Conservation (phyloP, 2,888 invertebrate genomes). For the Eumacrocentrus americanus region DNA sequence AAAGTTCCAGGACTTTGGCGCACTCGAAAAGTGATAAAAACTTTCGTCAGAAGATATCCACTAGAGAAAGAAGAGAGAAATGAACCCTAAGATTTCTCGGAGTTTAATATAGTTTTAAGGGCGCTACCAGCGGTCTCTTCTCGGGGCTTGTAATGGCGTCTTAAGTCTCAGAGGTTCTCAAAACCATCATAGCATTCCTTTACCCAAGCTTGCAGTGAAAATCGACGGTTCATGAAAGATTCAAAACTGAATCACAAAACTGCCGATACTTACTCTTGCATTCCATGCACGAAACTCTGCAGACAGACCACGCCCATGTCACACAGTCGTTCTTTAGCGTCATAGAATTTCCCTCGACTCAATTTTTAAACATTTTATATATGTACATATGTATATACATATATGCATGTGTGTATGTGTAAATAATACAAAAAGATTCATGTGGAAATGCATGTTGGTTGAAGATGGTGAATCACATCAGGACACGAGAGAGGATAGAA, state of each 20-base stretch:
- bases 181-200: conserved; percentile 1
- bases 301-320: no score
- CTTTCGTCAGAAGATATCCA: conserved; percentile 21
- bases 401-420: background rate
- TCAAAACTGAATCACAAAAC: no score
- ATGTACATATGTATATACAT: conserved; percentile 36
- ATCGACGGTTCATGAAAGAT: no score
- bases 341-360: conserved; percentile 8
- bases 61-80: conserved; percentile 27
- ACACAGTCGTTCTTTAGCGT: conserved; percentile 19
- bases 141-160: conserved; percentile 60
- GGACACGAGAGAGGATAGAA: conserved; percentile 5
- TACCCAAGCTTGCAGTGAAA: no score
- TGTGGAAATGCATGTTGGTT: background rate
- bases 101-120: conserved; percentile 62
- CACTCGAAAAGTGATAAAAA: conserved; percentile 32
- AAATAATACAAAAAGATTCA: no score
- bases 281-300: no score
- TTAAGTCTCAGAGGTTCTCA: conserved; percentile 60
- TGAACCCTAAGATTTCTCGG: conserved; percentile 58
- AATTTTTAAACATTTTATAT: conserved; percentile 41
- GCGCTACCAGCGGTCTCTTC: conserved; percentile 54
- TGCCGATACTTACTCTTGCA: no score
- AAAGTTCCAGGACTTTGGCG: conserved; percentile 35
- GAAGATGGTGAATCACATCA: conserved; percentile 4